Percentiles rank a stretch among this genome's conserved stretches.
phyloP scores from a whole-genome alignment of 2,113 vertebrate species.

The Tympanuchus pallidicinctus region DNA sequence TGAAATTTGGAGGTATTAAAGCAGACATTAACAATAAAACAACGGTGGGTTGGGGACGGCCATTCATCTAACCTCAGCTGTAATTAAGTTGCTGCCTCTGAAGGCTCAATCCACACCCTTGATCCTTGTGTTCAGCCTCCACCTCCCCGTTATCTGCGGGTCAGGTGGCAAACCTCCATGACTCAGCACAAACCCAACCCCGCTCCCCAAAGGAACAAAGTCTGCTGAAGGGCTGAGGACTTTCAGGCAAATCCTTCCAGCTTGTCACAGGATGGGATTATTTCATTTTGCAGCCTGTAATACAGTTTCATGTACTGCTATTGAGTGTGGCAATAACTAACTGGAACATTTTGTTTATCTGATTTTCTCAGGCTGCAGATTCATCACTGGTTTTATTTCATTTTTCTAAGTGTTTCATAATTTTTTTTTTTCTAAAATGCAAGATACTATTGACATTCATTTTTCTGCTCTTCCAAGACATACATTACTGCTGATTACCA shows the following conservation, averaged over 20 bases:
- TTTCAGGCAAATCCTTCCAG: conserved; percentile 65
- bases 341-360: conserved; percentile 69
- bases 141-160: neutral
- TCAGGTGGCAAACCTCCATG: neutral
- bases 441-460: conserved; percentile 55
- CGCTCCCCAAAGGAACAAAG: conserved; percentile 20
- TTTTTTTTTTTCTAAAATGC: conserved; percentile 57
- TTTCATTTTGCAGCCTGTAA: conserved; percentile 78
- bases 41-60: conserved; percentile 24
- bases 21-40: conserved; percentile 55
- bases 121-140: conserved; percentile 22
- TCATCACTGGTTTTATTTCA: conserved; percentile 61
- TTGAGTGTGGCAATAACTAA: conserved; percentile 63
- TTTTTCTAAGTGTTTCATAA: conserved; percentile 65
- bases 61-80: neutral
- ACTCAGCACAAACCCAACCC: conserved; percentile 46
- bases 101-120: conserved; percentile 30
- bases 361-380: conserved; percentile 66
- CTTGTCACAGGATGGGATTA: conserved; percentile 68
- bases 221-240: conserved; percentile 39
- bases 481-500: conserved; percentile 60
- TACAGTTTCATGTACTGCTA: conserved; percentile 72
- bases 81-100: conserved; percentile 52
- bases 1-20: conserved; percentile 48
- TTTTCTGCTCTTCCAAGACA: conserved; percentile 55